Conservation (phyloP, 2,888 invertebrate genomes). For the Limnephilus marmoratus region DNA sequence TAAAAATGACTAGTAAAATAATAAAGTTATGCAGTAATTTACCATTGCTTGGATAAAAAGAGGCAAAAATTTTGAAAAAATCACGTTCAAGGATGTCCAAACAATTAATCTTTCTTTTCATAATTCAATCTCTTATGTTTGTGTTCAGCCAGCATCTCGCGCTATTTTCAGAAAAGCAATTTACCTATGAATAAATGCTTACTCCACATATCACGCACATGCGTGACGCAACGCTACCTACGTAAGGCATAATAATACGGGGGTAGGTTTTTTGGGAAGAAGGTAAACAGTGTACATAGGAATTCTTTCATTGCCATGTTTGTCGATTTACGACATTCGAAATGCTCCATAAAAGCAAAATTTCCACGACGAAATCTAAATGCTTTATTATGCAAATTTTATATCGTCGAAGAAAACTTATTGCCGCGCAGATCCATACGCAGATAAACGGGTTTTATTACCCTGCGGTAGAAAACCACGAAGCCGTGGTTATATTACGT, state of each 20-base stretch:
- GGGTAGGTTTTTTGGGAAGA: not conserved
- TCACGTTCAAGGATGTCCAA: not conserved
- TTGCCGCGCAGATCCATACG: slow-evolving; percentile 57
- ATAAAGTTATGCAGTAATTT: not conserved
- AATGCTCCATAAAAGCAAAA: slow-evolving; percentile 61
- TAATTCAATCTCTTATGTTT: slow-evolving; percentile 4
- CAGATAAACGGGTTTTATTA: slow-evolving; percentile 56
- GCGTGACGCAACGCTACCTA: not conserved
- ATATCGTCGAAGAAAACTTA: slow-evolving; percentile 61
- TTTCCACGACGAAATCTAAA: slow-evolving; percentile 60
- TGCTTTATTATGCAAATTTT: slow-evolving; percentile 64
- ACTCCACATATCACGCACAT: not conserved
- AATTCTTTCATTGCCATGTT: slow-evolving; percentile 59
- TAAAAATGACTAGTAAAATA: no score
- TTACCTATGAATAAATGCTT: slow-evolving; percentile 33
- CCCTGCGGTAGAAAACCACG: slow-evolving; percentile 21
- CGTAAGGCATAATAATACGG: not conserved
- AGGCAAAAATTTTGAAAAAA: not conserved
- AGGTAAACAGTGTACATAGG: slow-evolving; percentile 29
- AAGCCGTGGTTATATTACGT: slow-evolving; percentile 51
- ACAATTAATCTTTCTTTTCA: not conserved
- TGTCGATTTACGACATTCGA: slow-evolving; percentile 61
- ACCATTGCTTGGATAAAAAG: not conserved
- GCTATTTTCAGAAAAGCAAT: slow-evolving; percentile 39
- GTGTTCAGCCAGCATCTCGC: not conserved